A percentile compares a stretch with the other conserved stretches of the same genome.
Conservation (phyloP, 1,140 invertebrate genomes). For the Dinothrombium tinctorium region DNA sequence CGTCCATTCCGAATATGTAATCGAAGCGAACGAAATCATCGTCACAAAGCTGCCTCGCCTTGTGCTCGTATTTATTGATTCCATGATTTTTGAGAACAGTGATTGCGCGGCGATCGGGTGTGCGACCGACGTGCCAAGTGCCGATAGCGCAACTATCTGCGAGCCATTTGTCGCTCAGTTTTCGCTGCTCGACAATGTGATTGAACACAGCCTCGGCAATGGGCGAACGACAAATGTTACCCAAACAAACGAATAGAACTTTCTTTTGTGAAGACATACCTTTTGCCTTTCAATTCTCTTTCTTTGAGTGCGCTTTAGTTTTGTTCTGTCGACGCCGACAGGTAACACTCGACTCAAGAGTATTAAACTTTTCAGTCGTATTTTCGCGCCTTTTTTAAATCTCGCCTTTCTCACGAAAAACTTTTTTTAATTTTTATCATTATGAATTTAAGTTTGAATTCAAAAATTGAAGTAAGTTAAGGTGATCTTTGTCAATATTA, state of each 20-base stretch:
- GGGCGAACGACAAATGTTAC: constrained; percentile 78
- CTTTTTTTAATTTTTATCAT: too few species aligned
- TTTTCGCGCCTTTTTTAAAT: too few species aligned
- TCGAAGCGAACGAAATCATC: constrained; percentile 51
- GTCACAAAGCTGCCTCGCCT: constrained; percentile 40
- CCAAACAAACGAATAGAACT: constrained; percentile 15
- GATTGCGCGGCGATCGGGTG: constrained; percentile 47
- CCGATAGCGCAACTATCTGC: constrained; percentile 69
- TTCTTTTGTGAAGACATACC: constrained; percentile 7
- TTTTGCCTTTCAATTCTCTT: too few species aligned
- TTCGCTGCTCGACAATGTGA: constrained; percentile 34
- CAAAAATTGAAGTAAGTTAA: too few species aligned
- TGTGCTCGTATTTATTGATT: constrained; percentile 39
- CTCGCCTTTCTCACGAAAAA: too few species aligned
- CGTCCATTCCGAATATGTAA: constrained; percentile 76
- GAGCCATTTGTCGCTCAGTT: constrained; percentile 32
- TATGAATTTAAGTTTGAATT: too few species aligned
- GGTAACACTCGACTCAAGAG: not conserved
- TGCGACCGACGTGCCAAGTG: constrained; percentile 54
- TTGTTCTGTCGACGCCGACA: too few species aligned
- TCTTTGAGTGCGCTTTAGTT: too few species aligned
- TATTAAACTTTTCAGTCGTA: not conserved
- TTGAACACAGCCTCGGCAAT: constrained; percentile 75
- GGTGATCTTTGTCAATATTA: too few species aligned
- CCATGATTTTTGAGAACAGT: constrained; percentile 41